A percentile compares a stretch with the other conserved stretches of the same genome.
phyloP scores from a whole-genome alignment of 2,888 invertebrate genomes.

The Euspilapteryx auroguttella region DNA sequence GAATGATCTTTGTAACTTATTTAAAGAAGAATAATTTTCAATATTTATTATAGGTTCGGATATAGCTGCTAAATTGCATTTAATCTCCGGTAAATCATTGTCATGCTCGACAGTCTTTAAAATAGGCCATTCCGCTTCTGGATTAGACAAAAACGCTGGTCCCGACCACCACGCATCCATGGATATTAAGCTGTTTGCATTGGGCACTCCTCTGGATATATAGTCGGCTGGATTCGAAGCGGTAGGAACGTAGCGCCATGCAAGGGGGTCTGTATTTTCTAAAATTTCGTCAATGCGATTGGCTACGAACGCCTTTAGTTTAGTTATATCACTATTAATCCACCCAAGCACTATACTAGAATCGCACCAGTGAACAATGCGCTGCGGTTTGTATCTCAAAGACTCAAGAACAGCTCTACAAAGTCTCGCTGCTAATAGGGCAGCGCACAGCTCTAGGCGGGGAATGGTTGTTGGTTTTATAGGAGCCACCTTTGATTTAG shows the following conservation, averaged over 20 bases:
- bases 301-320: slow-evolving; percentile 9
- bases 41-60: too few relatives aligned
- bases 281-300: slow-evolving; percentile 8
- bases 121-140: too few relatives aligned
- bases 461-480: slow-evolving; percentile 14
- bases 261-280: slow-evolving; percentile 6
- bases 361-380: slow-evolving; percentile 10
- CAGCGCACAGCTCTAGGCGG: slow-evolving; percentile 12
- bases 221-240: slow-evolving; percentile 6
- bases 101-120: too few relatives aligned
- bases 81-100: too few relatives aligned
- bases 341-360: slow-evolving; percentile 8
- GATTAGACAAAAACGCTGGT: too few relatives aligned
- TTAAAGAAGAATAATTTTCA: slow-evolving; percentile 5
- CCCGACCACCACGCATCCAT: too few relatives aligned
- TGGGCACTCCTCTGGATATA: slow-evolving; percentile 6
- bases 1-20: slow-evolving; percentile 5
- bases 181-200: neutral
- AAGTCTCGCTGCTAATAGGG: slow-evolving; percentile 10
- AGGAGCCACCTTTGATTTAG: slow-evolving; percentile 12
- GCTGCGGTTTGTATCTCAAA: slow-evolving; percentile 5
- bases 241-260: slow-evolving; percentile 8
- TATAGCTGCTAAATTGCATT: too few relatives aligned
- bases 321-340: slow-evolving; percentile 7
- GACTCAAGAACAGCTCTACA: slow-evolving; percentile 6